These are phyloP conservation scores for Gymnoscelis rufifasciata DNA, from an alignment of 2,888 invertebrate genomes.

Conservation along the genomic window DNA sequence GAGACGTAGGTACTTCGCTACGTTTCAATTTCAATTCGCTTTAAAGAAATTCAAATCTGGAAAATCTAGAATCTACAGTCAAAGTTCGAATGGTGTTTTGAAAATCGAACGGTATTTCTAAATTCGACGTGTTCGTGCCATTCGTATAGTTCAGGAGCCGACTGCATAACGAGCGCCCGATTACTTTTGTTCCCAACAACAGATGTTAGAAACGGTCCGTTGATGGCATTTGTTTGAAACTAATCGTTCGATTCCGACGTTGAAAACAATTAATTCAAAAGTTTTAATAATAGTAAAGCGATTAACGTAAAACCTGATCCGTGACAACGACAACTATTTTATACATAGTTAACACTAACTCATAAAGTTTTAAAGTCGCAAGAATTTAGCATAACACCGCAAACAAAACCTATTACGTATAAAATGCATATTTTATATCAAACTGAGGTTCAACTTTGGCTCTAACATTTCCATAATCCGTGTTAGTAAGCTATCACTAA, in stretches of 20 bases:
- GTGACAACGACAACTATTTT: neutral
- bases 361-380: too few species aligned
- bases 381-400: neutral
- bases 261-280: slow-evolving; percentile 30
- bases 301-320: too few species aligned
- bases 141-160: slow-evolving; percentile 34
- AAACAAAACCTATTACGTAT: neutral
- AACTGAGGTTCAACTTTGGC: slow-evolving; percentile 3
- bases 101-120: slow-evolving; percentile 32
- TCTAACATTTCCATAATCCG: slow-evolving; percentile 5
- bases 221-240: slow-evolving; percentile 34
- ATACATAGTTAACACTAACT: too few species aligned
- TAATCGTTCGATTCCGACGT: slow-evolving; percentile 29
- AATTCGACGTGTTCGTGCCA: slow-evolving; percentile 33
- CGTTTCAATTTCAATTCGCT: too few species aligned
- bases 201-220: slow-evolving; percentile 44
- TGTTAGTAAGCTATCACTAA: slow-evolving; percentile 10
- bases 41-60: neutral
- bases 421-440: neutral
- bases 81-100: slow-evolving; percentile 18
- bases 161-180: slow-evolving; percentile 41
- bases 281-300: too few species aligned
- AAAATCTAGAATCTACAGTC: neutral
- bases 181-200: slow-evolving; percentile 55
- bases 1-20: too few species aligned